These are phyloP conservation scores for Chironomus riparius DNA, from an alignment of 2,888 invertebrate genomes.

Conservation along the genomic window DNA sequence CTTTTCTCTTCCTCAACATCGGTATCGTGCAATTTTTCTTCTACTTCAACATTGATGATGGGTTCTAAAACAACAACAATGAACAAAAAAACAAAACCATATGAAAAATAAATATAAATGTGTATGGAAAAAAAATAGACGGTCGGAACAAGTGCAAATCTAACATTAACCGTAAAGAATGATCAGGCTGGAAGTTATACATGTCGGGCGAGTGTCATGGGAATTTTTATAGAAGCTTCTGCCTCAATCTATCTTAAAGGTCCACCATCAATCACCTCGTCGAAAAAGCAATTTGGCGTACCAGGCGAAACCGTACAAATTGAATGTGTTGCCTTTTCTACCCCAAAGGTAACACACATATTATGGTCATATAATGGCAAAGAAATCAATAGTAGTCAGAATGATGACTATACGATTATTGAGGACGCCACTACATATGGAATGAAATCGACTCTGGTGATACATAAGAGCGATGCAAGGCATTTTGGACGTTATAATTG, in stretches of 20 bases:
- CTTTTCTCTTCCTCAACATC: background rate
- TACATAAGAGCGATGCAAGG: constrained; percentile 72
- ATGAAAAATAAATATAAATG: background rate
- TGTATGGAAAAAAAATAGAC: constrained; percentile 41
- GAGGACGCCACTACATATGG: constrained; percentile 65
- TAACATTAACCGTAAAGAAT: constrained; percentile 67
- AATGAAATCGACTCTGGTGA: constrained; percentile 80
- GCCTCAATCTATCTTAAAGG: constrained; percentile 73
- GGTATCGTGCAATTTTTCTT: background rate
- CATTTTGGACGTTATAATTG: constrained; percentile 93
- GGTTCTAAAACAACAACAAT: background rate
- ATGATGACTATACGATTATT: constrained; percentile 63
- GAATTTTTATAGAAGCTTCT: constrained; percentile 72
- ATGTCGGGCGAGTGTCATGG: constrained; percentile 80
- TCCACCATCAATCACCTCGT: constrained; percentile 71
- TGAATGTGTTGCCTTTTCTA: constrained; percentile 81
- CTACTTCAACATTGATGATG: background rate
- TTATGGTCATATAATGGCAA: constrained; percentile 80
- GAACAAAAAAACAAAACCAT: background rate
- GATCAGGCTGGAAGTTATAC: constrained; percentile 79
- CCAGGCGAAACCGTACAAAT: constrained; percentile 73
- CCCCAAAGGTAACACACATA: constrained; percentile 79
- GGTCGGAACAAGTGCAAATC: constrained; percentile 66
- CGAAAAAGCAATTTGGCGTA: constrained; percentile 71
- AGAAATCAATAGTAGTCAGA: constrained; percentile 64